Base-by-base conservation (phyloP, 2,797 vertebrate species). In the Chaetodon trifasciatus region DNA sequence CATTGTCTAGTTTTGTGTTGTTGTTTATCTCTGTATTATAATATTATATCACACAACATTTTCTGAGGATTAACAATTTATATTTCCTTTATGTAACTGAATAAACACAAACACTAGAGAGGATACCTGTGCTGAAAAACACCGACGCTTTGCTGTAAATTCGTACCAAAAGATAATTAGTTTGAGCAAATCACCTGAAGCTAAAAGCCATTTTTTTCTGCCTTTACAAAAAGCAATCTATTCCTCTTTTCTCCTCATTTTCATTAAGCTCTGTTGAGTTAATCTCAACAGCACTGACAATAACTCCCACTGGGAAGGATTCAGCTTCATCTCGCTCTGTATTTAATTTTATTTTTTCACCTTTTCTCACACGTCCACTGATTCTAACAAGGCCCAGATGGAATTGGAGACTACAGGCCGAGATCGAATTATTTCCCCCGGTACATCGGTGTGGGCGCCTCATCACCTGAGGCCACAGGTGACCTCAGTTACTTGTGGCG, bases 371-470 rank as follows among this genome's bases (percentile, higher is more conserved):
- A 68, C 19, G 1, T 46, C 46, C 37, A 11, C 39, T 52, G 28
- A 47, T 52, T 79, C 37, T 66, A 55, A 68, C 52, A 67, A 97
- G 96, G 96, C 58, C 96, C 96, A 56, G 95, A 95, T 90, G 95
- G 94, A 47, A 69, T 89, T 7, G 81, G 87, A 53, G 90, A 97
- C 87, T 95, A 96, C 85, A 90, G 93, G 70, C 77, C 94, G 2
- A 96, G 88, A 88, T 77, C 89, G 10, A 73, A 85, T 74, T 91
- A 94, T 79, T 89, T 88, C 23, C 74, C 75, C 21, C 39, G 6
- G 8, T 95, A 89, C 62, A 68, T 94, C 7, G 96, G 96, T 55
- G 90, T 81, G 44, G 89, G 87, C 2, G 16, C 67, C 47, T 76
- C 91, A 11, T 76, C 86, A 0, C 42, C 50, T 21, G 95, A 94